Percentiles rank a stretch among this genome's conserved stretches.
Conservation (phyloP, 2,888 invertebrate species). For the Ecdyonurus torrentis region DNA sequence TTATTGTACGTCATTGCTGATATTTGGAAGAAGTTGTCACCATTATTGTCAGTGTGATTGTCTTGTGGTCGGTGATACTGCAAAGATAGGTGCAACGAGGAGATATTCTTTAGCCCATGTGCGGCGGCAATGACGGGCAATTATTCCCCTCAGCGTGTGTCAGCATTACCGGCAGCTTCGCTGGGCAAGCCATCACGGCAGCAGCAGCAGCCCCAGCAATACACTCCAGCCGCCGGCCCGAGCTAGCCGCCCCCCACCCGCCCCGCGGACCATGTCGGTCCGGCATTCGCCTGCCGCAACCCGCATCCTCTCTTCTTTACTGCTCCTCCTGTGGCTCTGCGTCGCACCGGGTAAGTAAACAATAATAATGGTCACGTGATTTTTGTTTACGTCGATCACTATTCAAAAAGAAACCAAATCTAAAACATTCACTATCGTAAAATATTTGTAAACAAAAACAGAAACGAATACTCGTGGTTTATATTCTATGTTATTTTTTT, state of each 20-base stretch:
- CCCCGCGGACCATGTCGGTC: slow-evolving; percentile 1
- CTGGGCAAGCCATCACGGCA: neutral
- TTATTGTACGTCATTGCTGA: neutral
- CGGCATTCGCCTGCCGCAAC: neutral
- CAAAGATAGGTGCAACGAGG: neutral
- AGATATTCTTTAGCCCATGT: neutral
- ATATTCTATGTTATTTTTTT: too few species aligned
- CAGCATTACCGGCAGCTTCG: neutral
- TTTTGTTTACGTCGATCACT: too few species aligned
- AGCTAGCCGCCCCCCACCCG: neutral
- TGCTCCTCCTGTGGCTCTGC: slow-evolving; percentile 1
- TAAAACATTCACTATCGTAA: too few species aligned
- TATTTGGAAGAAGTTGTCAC: neutral
- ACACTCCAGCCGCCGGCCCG: too few species aligned
- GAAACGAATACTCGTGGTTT: too few species aligned
- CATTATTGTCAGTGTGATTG: neutral
- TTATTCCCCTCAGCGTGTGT: neutral
- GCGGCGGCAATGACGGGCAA: neutral
- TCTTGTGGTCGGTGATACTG: too few species aligned
- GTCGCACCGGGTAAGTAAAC: neutral
- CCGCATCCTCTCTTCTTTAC: slow-evolving; percentile 1
- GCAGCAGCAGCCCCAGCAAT: neutral
- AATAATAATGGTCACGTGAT: too few species aligned
- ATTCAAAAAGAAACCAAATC: too few species aligned
- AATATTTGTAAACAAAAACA: too few species aligned